Percentiles rank a stretch among this genome's conserved stretches.
Evolutionary conservation across 2,888 invertebrate species (phyloP).

Genomic region (Nephrotoma guestfalica): DNA sequence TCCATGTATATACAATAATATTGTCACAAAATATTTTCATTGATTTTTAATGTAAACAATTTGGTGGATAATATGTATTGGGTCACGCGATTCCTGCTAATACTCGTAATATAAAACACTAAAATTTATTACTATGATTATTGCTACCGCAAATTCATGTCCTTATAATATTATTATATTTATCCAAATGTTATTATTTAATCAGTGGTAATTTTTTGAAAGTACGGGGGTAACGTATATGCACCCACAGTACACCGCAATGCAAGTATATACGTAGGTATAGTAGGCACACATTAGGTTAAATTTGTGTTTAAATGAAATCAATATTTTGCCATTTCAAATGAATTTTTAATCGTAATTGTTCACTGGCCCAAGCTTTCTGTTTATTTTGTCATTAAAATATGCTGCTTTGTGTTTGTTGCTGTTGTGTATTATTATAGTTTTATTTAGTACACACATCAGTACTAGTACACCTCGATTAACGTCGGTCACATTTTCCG

Average conservation of each 20-base stretch:
- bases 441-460: not conserved
- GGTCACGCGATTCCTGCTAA: not conserved
- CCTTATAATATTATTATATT: not conserved
- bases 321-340: slow-evolving; percentile 10
- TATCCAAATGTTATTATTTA: not conserved
- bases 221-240: not conserved
- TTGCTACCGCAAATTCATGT: not conserved
- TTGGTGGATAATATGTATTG: not conserved
- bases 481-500: too few species aligned
- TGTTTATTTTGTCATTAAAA: not conserved
- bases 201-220: not conserved
- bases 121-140: not conserved
- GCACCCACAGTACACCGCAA: not conserved
- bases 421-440: not conserved
- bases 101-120: not conserved
- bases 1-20: not conserved
- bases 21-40: not conserved
- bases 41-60: not conserved
- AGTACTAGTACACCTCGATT: too few species aligned
- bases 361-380: slow-evolving; percentile 5
- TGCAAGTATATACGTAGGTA: not conserved
- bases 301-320: not conserved
- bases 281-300: not conserved
- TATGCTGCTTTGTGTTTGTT: not conserved
- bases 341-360: slow-evolving; percentile 11